Percentiles rank a stretch among this genome's conserved stretches.
These are phyloP conservation scores for Rhinoderma darwinii DNA, from an alignment of 2,113 vertebrate species.

Conservation along the genomic window DNA sequence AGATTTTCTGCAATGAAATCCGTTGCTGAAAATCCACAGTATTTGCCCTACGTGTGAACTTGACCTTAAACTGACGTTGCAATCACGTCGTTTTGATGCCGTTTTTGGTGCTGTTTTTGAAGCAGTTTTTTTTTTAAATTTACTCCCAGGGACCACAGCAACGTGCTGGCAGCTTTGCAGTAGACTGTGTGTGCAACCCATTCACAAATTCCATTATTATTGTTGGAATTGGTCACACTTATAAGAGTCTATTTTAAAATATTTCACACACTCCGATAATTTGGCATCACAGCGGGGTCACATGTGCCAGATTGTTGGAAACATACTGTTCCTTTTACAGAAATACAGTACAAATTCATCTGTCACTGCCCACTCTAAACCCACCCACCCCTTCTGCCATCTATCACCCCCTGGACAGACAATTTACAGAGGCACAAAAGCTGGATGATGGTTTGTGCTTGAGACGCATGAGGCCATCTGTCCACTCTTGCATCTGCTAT, in stretches of 20 bases:
- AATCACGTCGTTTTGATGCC: too few relatives aligned
- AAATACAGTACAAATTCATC: slow-evolving; percentile 28
- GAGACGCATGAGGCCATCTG: slow-evolving; percentile 29
- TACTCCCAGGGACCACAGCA: background rate
- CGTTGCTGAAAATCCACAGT: too few relatives aligned
- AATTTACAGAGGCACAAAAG: slow-evolving; percentile 13
- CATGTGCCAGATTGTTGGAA: background rate
- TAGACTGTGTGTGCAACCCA: background rate
- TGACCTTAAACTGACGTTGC: too few relatives aligned
- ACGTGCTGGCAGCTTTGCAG: background rate
- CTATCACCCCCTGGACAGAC: slow-evolving; percentile 1
- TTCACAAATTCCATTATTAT: background rate
- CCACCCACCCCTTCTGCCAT: background rate
- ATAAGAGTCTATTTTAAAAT: background rate
- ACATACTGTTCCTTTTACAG: background rate
- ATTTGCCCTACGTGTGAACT: too few relatives aligned
- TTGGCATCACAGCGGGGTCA: background rate
- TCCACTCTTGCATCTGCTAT: slow-evolving; percentile 4
- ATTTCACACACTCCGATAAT: background rate
- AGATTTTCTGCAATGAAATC: too few relatives aligned
- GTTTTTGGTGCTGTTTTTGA: too few relatives aligned
- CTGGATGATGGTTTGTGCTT: slow-evolving; percentile 7
- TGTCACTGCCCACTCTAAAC: background rate
- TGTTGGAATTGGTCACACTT: background rate
- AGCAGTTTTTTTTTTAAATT: too few relatives aligned